phyloP scores from a whole-genome alignment of 2,888 invertebrate genomes.

The Amblyjoppa fuscipennis region DNA sequence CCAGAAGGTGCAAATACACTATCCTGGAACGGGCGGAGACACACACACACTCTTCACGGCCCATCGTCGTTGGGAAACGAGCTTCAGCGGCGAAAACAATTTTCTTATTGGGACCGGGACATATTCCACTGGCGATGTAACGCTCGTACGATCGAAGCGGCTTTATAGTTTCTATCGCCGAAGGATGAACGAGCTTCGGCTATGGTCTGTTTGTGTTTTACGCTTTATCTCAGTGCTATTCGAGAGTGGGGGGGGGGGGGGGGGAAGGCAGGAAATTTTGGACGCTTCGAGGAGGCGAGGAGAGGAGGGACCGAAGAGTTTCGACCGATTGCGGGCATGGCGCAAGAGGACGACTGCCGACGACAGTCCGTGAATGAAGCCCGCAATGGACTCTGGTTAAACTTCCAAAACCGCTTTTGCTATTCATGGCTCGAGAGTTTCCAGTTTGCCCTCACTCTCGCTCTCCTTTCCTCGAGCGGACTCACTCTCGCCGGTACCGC shows the following conservation, averaged over 20 bases:
- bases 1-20: constrained; percentile 55
- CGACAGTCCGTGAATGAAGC: constrained; percentile 75
- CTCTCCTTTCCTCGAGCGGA: constrained; percentile 1
- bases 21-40: constrained; percentile 2
- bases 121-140: constrained; percentile 18
- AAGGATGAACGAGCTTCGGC: background rate
- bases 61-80: constrained; percentile 53
- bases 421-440: constrained; percentile 75
- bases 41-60: background rate
- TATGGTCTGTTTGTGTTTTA: constrained; percentile 1
- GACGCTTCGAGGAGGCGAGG: constrained; percentile 14
- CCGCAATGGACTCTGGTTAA: constrained; percentile 79
- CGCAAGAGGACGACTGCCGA: constrained; percentile 67
- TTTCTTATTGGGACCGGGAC: constrained; percentile 44
- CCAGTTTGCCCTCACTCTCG: background rate
- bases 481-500: constrained; percentile 10
- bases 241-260: background rate
- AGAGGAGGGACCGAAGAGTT: constrained; percentile 27
- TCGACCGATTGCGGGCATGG: constrained; percentile 43
- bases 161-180: constrained; percentile 27
- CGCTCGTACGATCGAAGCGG: background rate
- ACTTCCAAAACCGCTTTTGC: constrained; percentile 74
- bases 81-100: constrained; percentile 46
- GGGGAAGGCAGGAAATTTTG: constrained; percentile 22
- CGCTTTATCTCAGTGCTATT: constrained; percentile 19